phyloP scores from a whole-genome alignment of 2,113 vertebrate species.

The Microtus ochrogaster region DNA sequence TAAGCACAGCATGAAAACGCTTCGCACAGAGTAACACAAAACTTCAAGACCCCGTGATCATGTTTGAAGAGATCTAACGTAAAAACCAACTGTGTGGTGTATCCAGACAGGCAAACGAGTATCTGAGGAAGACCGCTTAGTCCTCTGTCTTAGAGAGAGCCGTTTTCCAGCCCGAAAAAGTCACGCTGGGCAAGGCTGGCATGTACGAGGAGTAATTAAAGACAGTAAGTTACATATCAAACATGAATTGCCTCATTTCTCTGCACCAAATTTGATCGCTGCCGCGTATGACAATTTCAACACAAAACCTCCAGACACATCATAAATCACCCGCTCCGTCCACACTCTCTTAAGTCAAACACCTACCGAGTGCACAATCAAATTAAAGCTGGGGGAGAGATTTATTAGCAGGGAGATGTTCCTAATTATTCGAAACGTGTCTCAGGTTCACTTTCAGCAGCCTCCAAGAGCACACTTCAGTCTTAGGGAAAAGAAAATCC shows the following conservation, averaged over 20 bases:
- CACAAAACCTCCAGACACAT: conserved; percentile 78
- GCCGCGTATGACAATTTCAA: conserved; percentile 65
- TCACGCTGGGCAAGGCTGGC: conserved; percentile 38
- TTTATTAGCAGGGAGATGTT: conserved; percentile 87
- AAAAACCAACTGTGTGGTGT: background rate
- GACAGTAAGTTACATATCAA: conserved; percentile 73
- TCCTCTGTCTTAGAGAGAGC: conserved; percentile 57
- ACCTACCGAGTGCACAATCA: conserved; percentile 73
- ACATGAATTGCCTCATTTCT: conserved; percentile 73
- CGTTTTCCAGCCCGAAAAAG: conserved; percentile 49
- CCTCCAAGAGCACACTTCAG: conserved; percentile 72
- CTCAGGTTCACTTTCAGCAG: conserved; percentile 76
- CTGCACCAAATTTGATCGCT: conserved; percentile 83
- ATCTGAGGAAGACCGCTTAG: background rate
- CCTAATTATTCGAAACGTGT: conserved; percentile 83
- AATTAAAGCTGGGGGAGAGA: conserved; percentile 85
- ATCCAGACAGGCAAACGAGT: conserved; percentile 48
- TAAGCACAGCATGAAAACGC: conserved; percentile 66
- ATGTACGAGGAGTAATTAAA: conserved; percentile 80
- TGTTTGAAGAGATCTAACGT: background rate
- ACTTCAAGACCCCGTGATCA: background rate
- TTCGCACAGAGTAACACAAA: conserved; percentile 50
- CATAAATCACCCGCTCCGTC: conserved; percentile 80
- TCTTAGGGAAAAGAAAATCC: conserved; percentile 42
- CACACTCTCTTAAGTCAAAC: conserved; percentile 78